phyloP scores from a whole-genome alignment of 1,140 invertebrate genomes.

The Neuroterus valhalla region DNA sequence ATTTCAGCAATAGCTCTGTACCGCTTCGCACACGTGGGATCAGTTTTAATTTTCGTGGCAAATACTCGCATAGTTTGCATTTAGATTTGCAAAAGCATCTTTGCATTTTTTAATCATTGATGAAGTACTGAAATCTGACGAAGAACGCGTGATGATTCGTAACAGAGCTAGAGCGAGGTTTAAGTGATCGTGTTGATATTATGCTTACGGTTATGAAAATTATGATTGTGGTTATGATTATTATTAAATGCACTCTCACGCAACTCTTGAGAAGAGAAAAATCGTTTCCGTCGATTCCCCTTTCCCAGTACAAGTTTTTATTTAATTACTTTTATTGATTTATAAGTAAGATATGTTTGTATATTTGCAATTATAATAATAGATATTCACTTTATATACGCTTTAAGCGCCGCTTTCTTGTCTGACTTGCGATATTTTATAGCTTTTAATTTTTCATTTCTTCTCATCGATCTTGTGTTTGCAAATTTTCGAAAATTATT shows the following conservation, averaged over 20 bases:
- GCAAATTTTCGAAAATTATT: background rate
- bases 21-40: constrained; percentile 49
- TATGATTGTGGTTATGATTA: constrained; percentile 26
- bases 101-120: constrained; percentile 13
- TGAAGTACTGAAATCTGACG: background rate
- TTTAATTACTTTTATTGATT: constrained; percentile 10
- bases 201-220: constrained; percentile 21
- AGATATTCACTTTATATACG: background rate
- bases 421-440: constrained; percentile 15
- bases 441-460: constrained; percentile 22
- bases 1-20: constrained; percentile 53
- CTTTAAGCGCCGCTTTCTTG: constrained; percentile 21
- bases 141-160: constrained; percentile 15
- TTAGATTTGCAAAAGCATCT: background rate
- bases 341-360: background rate
- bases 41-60: constrained; percentile 19
- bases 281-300: constrained; percentile 43
- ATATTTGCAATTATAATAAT: constrained; percentile 16
- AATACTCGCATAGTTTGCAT: background rate
- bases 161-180: constrained; percentile 16
- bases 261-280: constrained; percentile 18
- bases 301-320: constrained; percentile 13
- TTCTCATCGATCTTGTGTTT: background rate
- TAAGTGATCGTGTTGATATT: constrained; percentile 25
- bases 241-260: constrained; percentile 24